A percentile compares a stretch with the other conserved stretches of the same genome.
These are phyloP conservation scores for Moxostoma hubbsi DNA, from an alignment of 2,797 vertebrate genomes.

Conservation along the genomic window DNA sequence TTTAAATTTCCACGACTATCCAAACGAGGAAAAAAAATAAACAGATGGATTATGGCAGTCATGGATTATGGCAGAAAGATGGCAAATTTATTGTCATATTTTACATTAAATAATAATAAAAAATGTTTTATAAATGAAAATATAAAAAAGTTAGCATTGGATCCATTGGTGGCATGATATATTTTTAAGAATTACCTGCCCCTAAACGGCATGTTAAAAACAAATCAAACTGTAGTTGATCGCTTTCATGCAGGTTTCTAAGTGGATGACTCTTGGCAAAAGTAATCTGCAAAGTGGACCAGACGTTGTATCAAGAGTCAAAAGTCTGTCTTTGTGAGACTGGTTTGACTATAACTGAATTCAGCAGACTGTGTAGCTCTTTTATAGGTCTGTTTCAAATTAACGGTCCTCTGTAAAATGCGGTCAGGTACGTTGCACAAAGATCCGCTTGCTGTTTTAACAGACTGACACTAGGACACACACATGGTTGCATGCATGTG, in stretches of 20 bases:
- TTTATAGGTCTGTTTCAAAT: conserved; percentile 37
- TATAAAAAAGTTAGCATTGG: no score
- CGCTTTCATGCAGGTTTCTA: not conserved
- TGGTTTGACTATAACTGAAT: not conserved
- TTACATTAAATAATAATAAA: no score
- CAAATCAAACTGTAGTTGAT: not conserved
- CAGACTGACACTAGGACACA: not conserved
- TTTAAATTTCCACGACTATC: no score
- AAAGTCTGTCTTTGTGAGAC: not conserved
- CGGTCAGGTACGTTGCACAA: conserved; percentile 22
- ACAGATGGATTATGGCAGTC: no score
- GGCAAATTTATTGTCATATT: no score
- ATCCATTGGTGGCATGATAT: not conserved
- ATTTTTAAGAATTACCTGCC: not conserved
- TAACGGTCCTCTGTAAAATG: conserved; percentile 8
- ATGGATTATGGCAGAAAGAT: no score
- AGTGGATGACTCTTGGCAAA: no score
- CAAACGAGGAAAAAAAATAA: no score
- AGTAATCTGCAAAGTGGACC: not conserved
- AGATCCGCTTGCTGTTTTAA: conserved; percentile 36
- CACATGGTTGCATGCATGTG: not conserved
- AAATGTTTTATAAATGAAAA: no score
- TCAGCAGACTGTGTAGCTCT: not conserved
- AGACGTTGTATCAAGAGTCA: not conserved
- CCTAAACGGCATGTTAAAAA: not conserved